Percentiles rank a stretch among this genome's conserved stretches.
These are phyloP conservation scores for Psittacula echo DNA, from an alignment of 2,797 vertebrate species.

Conservation along the genomic window DNA sequence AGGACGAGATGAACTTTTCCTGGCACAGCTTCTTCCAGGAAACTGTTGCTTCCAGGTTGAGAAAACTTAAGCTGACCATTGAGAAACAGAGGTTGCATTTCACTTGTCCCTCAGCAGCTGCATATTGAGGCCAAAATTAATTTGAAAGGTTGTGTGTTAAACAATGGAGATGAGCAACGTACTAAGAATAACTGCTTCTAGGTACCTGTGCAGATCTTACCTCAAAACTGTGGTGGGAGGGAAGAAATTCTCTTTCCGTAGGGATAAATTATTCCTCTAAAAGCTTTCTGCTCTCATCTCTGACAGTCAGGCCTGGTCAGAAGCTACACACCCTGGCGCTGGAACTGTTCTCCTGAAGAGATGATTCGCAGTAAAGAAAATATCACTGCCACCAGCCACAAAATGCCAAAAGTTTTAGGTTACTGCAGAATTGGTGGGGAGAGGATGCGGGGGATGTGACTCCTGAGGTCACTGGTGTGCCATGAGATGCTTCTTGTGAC, in stretches of 20 bases:
- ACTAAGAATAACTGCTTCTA: background rate
- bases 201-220: background rate
- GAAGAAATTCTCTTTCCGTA: background rate
- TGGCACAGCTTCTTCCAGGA: background rate
- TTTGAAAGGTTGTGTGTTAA: background rate
- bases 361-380: background rate
- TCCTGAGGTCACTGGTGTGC: background rate
- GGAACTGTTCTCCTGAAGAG: background rate
- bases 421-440: background rate
- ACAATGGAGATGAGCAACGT: background rate
- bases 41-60: background rate
- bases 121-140: background rate
- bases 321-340: background rate
- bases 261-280: background rate
- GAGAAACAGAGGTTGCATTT: background rate
- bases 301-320: background rate
- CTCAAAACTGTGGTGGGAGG: background rate
- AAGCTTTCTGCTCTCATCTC: background rate
- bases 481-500: background rate
- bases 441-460: background rate
- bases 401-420: background rate
- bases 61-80: background rate
- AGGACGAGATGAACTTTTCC: background rate
- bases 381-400: background rate
- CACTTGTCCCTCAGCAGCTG: background rate